phyloP scores from a whole-genome alignment of 1,140 invertebrate species.

The Sitodiplosis mosellana region DNA sequence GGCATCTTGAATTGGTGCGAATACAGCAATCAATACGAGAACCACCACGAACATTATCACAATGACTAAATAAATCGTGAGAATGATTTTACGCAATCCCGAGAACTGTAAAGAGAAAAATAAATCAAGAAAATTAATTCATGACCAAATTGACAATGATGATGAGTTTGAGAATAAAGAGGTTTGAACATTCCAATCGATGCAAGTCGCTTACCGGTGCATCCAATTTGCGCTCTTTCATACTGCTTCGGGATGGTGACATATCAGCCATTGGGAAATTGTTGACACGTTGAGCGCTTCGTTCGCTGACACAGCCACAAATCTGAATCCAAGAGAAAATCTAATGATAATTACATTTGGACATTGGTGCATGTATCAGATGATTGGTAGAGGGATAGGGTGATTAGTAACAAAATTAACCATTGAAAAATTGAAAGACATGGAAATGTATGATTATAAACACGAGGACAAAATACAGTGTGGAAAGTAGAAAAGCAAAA shows the following conservation, averaged over 20 bases:
- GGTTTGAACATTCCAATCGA: too few relatives aligned
- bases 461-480: too few relatives aligned
- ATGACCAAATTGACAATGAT: too few relatives aligned
- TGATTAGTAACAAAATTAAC: neutral
- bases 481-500: too few relatives aligned
- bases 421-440: neutral
- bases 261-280: conserved; percentile 72
- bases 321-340: conserved; percentile 36
- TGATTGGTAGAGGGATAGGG: neutral
- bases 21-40: conserved; percentile 48
- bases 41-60: conserved; percentile 39
- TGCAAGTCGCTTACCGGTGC: too few relatives aligned
- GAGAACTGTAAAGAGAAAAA: conserved; percentile 42
- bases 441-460: neutral
- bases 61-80: conserved; percentile 52
- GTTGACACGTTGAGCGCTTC: conserved; percentile 49
- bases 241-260: conserved; percentile 36
- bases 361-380: neutral
- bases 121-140: conserved; percentile 7
- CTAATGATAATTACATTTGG: conserved; percentile 5
- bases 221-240: conserved; percentile 47
- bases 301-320: conserved; percentile 50
- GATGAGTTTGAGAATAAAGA: too few relatives aligned
- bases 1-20: conserved; percentile 51
- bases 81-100: conserved; percentile 47